Conservation (phyloP, 1,140 invertebrate species). For the Aphis gossypii region DNA sequence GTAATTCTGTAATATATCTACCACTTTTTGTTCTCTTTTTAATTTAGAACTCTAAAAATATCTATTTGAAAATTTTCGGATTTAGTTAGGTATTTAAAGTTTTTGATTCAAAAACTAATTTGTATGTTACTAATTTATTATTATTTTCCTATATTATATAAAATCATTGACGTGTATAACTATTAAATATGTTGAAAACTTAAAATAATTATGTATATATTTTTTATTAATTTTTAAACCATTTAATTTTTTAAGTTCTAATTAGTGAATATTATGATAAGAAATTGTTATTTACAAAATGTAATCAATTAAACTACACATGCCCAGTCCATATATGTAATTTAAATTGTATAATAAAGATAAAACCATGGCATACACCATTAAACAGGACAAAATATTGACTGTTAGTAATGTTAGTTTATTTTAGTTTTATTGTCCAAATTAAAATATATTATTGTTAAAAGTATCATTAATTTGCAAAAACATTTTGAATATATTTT, state of each 20-base stretch:
- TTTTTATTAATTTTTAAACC: neutral
- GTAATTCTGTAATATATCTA: conserved; percentile 14
- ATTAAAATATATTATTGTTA: neutral
- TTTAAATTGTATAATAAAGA: neutral
- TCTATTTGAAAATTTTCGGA: neutral
- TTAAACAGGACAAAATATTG: neutral
- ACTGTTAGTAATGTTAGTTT: neutral
- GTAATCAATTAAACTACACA: neutral
- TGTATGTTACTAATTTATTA: conserved; percentile 1
- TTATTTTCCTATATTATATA: neutral
- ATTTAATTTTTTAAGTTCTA: neutral
- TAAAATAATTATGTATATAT: neutral
- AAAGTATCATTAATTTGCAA: neutral
- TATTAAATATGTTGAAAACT: neutral
- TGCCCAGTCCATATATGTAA: neutral
- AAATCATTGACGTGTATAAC: neutral
- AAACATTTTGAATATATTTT: neutral
- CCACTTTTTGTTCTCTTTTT: neutral
- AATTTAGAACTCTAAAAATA: neutral
- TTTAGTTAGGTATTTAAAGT: neutral
- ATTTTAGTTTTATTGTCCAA: conserved; percentile 4
- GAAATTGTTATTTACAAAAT: neutral
- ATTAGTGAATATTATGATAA: neutral
- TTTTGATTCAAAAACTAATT: neutral
- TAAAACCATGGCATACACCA: neutral